These are phyloP conservation scores for Ornithoptera alexandrae DNA, from an alignment of 2,888 invertebrate genomes.

Conservation along the genomic window DNA sequence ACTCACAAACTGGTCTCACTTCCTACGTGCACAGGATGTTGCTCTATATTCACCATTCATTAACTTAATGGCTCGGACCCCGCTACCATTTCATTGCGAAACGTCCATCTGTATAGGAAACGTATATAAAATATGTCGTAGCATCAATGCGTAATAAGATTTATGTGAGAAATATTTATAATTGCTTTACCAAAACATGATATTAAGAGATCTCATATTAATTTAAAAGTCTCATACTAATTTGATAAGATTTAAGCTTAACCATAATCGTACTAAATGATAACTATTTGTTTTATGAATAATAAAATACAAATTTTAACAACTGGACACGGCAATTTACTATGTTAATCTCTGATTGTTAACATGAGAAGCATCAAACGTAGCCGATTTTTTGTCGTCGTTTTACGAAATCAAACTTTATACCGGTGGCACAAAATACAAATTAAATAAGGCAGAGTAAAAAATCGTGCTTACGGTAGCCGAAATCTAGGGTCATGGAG, in stretches of 20 bases:
- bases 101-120: slow-evolving; percentile 47
- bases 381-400: slow-evolving; percentile 26
- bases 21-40: slow-evolving; percentile 73
- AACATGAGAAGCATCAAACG: slow-evolving; percentile 65
- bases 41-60: slow-evolving; percentile 73
- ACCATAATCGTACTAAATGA: slow-evolving; percentile 15
- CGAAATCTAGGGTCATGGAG: slow-evolving; percentile 74
- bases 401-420: slow-evolving; percentile 38
- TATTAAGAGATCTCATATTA: slow-evolving; percentile 2
- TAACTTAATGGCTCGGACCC: slow-evolving; percentile 57
- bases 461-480: slow-evolving; percentile 76
- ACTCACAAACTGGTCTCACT: slow-evolving; percentile 69
- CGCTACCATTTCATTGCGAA: slow-evolving; percentile 62
- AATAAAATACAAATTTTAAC: slow-evolving; percentile 48
- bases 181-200: not conserved
- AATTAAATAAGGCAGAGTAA: slow-evolving; percentile 41
- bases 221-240: slow-evolving; percentile 4
- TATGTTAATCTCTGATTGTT: slow-evolving; percentile 72
- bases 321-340: slow-evolving; percentile 57
- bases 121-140: slow-evolving; percentile 33
- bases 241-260: slow-evolving; percentile 34
- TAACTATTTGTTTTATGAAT: slow-evolving; percentile 45
- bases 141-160: slow-evolving; percentile 18
- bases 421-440: slow-evolving; percentile 35
- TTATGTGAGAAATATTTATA: slow-evolving; percentile 26